Base-by-base conservation (phyloP, 2,888 invertebrate genomes). In the Chymomyza caudatula region DNA sequence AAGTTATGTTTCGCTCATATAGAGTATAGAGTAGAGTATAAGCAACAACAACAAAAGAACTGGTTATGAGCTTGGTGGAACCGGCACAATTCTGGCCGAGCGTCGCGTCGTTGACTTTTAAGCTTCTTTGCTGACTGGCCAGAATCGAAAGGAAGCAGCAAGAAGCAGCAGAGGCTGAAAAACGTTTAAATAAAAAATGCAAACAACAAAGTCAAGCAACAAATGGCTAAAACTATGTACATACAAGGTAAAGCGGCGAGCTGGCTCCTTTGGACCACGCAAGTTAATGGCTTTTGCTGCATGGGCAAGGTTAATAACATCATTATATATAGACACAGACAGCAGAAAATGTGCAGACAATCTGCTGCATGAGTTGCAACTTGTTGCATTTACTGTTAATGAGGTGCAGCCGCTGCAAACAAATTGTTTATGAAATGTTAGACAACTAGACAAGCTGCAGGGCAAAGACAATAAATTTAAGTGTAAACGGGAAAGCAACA, bases 241-340 rank as follows among this genome's bases (percentile, higher is more conserved):
- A 3, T 25, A 29, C 29, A 37, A 11, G 11, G 53, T 17, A 11
- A 25, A 13, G 4, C 25, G n/a, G 47, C 47, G 13, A 53, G 53
- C 53, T n/a, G n/a, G 53, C 53, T 53, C 53, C 53, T 53, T 53
- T 53, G 22, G 23, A 53, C 23, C 53, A 17, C 44, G 25, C 55
- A 43, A 59, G 29, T 52, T 60, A 47, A n/a, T 42, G 23, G 17
- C 53, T 43, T 37, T 44, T 66, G 62, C 73, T 63, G 55, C 51
- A 60, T 67, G 42, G 19, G 58, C 76, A 77, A 76, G 76, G 76
- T 77, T 77, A 76, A 77, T 76, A 76, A 76, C 76, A 77, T 76
- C 62, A 55, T 51, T 61, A 55, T 55, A 47, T 13, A 22, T 53
- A 52, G 13, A 51, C 20, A 20, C 51, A 51, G 51, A 51, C 51